Percentiles rank a stretch among this genome's conserved stretches.
These are phyloP conservation scores for Meghimatium bilineatum DNA, from an alignment of 2,888 invertebrate genomes.

Conservation along the genomic window DNA sequence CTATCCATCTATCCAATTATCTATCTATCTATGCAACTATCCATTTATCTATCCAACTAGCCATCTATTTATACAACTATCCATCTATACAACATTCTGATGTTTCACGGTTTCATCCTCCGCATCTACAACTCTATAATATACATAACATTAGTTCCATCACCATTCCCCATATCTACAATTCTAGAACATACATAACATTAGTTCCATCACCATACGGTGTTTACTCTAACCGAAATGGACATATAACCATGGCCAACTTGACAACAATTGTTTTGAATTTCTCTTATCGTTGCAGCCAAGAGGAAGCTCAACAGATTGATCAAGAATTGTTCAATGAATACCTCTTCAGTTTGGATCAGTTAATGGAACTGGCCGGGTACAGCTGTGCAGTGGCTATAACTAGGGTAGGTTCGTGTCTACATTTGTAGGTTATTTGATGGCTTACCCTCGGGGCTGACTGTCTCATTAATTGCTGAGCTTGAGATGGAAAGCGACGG, in stretches of 20 bases:
- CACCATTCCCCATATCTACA: no score
- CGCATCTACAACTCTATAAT: no score
- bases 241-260: neutral
- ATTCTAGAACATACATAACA: no score
- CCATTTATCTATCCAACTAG: no score
- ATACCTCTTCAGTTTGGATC: conserved; percentile 96
- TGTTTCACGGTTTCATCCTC: no score
- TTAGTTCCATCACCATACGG: no score
- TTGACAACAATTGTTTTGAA: neutral
- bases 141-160: no score
- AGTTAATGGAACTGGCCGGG: conserved; percentile 98
- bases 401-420: conserved; percentile 78
- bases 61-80: no score
- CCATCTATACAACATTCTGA: no score
- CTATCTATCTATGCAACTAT: no score
- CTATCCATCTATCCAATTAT: no score
- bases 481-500: no score
- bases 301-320: conserved; percentile 90
- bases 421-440: neutral
- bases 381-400: conserved; percentile 95
- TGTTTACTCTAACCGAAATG: neutral
- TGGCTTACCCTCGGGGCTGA: neutral
- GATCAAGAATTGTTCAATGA: conserved; percentile 94
- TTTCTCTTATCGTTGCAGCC: conserved; percentile 77
- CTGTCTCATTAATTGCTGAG: neutral